These are phyloP conservation scores for Ciconia stormi DNA, from an alignment of 2,113 vertebrate genomes.

Conservation along the genomic window DNA sequence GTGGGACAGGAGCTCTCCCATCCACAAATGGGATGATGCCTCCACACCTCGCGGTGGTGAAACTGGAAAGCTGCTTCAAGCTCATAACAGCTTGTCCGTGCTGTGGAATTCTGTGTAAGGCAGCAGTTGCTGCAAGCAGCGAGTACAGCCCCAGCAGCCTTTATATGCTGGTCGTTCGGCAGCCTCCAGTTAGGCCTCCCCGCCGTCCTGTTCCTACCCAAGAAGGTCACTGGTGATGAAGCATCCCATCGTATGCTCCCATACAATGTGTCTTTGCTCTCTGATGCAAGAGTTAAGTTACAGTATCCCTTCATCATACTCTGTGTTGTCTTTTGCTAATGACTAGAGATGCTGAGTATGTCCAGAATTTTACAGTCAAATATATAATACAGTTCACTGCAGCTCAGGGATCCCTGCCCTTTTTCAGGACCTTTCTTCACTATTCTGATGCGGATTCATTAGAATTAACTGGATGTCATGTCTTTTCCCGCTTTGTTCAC, in stretches of 20 bases:
- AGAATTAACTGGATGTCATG: background rate
- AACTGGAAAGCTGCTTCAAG: background rate
- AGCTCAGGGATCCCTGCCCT: background rate
- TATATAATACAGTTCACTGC: background rate
- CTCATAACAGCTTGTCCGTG: accelerated
- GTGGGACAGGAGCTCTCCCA: no score
- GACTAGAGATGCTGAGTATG: background rate
- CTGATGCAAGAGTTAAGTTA: no score
- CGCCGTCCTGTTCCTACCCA: background rate
- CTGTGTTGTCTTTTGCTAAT: background rate
- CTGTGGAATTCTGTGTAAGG: accelerated
- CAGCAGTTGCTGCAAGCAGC: background rate
- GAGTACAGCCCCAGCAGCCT: background rate
- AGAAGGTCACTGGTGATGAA: background rate
- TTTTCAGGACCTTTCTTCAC: background rate
- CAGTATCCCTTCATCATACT: background rate
- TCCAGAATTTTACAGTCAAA: background rate
- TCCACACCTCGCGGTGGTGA: accelerated
- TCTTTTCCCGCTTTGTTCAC: background rate
- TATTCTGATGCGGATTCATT: background rate
- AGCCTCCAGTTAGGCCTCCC: background rate
- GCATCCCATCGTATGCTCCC: accelerated
- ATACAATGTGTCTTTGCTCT: accelerated
- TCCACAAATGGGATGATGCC: accelerated
- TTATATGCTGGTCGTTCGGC: accelerated